Evolutionary conservation across 1,140 invertebrate genomes (phyloP), one percentile per base, ranked within the genome.

Genomic region (Geopemphigus sp.): DNA sequence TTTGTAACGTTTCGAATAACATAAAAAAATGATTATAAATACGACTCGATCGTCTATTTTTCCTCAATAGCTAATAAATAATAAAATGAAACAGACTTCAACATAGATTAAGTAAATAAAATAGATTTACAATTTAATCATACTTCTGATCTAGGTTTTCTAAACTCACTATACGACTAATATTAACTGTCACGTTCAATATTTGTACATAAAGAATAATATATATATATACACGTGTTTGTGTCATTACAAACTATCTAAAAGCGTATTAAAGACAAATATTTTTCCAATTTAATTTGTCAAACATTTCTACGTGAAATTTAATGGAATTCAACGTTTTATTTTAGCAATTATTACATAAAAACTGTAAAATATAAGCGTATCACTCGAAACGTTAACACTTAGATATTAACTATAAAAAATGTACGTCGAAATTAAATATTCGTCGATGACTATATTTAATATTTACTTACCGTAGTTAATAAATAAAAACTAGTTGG

Each of bases 151-250:
- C 2, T 29, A 29, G 50, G 24, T 53, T 72, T 72, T 54, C 50
- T 54, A 1, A 72, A 72, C 15, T 72, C 50, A 29, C 15, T 53
- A 53, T 53, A 53, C 47, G 24, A 53, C 66, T 72, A 72, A 72
- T 72, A 72, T 72, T 32, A 72, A 29, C 45, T 72, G 68, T 54
- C 68, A 72, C 24, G 29, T 72, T 32, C 24, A 54, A 72, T 72
- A 54, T 29, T 3, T n/a, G 17, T n/a, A 63, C 8, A n/a, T 45
- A 14, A 45, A 45, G 4, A 66, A 61, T 26, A 5, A 26, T 26
- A 59, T 29, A 11, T 70, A 29, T 68, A 45, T 24, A 15, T 12
- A n/a, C 24, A 6, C 29, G 24, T 72, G 26, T 12, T n/a, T 54
- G 4, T 54, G 15, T 53, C 68, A 29, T 29, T 29, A 29, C 24